phyloP scores from a whole-genome alignment of 1,140 invertebrate genomes.

The Chlorops oryzae region DNA sequence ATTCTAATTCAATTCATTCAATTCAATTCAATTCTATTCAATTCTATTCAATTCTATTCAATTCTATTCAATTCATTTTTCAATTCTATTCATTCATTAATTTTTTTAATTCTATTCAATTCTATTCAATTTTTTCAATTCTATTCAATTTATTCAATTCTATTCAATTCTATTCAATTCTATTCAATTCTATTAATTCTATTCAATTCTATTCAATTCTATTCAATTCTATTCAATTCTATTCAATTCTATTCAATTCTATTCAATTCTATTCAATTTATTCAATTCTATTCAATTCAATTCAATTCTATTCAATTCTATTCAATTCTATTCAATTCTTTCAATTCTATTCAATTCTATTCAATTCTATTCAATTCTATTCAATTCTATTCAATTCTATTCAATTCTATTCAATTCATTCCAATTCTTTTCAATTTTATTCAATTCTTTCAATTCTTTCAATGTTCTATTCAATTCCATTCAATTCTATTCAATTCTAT shows the following conservation, averaged over 20 bases:
- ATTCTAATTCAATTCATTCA: background rate
- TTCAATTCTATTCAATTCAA: background rate
- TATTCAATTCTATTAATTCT: no score
- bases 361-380: background rate
- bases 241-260: background rate
- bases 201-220: background rate
- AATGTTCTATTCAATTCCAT: no score
- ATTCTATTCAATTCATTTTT: background rate
- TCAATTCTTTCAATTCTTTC: no score
- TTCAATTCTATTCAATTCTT: background rate
- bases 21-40: background rate
- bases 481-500: no score
- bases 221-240: background rate
- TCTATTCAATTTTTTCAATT: no score
- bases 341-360: background rate
- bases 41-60: background rate
- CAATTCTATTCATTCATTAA: background rate
- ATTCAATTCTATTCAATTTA: background rate
- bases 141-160: background rate
- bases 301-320: background rate
- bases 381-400: background rate
- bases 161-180: no score
- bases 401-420: background rate
- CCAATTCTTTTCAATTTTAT: no score
- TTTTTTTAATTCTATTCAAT: no score